Percentiles rank a stretch among this genome's conserved stretches.
phyloP scores from a whole-genome alignment of 2,888 invertebrate species.

The Xestia xanthographa region DNA sequence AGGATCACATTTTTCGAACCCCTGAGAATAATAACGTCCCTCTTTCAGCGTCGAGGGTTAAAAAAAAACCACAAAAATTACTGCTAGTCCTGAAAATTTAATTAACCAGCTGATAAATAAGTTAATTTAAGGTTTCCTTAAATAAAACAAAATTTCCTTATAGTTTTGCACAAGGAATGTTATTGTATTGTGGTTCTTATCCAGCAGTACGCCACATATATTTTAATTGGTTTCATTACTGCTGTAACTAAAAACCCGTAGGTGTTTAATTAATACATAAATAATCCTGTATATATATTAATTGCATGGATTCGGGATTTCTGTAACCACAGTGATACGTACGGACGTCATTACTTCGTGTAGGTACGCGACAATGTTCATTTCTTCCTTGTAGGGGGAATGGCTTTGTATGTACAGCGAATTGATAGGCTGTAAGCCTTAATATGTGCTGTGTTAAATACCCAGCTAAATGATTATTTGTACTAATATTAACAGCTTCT shows the following conservation, averaged over 20 bases:
- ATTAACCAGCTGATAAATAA: constrained; percentile 28
- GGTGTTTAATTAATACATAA: constrained; percentile 58
- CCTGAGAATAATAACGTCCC: constrained; percentile 29
- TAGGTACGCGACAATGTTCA: constrained; percentile 27
- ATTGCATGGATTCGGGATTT: constrained; percentile 59
- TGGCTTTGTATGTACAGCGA: constrained; percentile 17
- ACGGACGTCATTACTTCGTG: constrained; percentile 37
- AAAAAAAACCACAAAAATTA: constrained; percentile 15
- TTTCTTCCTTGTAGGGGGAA: constrained; percentile 35
- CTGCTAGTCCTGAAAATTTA: not conserved
- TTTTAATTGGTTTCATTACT: constrained; percentile 60
- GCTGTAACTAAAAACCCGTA: constrained; percentile 56
- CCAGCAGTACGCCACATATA: constrained; percentile 31
- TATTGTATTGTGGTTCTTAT: constrained; percentile 38
- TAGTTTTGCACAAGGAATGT: constrained; percentile 23
- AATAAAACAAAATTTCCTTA: constrained; percentile 33
- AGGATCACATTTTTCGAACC: constrained; percentile 11
- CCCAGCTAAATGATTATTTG: not conserved
- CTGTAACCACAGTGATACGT: constrained; percentile 52
- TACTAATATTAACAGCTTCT: not conserved
- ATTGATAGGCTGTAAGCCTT: not conserved
- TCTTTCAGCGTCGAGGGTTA: not conserved
- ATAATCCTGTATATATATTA: constrained; percentile 27
- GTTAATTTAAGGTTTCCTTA: constrained; percentile 6
- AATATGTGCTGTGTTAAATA: not conserved